Evolutionary conservation across 2,797 vertebrate genomes (phyloP), one percentile per base, ranked within the genome.

Genomic region (Tragelaphus oryx): DNA sequence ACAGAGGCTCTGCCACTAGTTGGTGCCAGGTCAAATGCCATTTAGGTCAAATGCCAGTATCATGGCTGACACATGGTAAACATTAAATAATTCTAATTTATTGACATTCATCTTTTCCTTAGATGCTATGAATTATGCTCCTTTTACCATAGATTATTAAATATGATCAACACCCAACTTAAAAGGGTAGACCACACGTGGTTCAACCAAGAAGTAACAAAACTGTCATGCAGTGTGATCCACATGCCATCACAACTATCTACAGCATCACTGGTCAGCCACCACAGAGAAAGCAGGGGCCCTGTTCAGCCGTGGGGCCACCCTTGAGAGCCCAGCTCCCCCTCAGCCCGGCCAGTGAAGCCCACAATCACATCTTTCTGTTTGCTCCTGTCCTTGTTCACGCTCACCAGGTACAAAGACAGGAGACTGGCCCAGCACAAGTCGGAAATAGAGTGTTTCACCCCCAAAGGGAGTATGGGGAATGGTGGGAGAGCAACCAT

Each of bases 381-480:
- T 99, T 99, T 98, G 98, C 98, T 99, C 98, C 98, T 98, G 98
- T 98, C 98, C 97, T 98, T 98, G 98, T 99, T 98, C 97, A 98
- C 98, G 98, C 98, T 98, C 97, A 98, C 98, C 98, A 99, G 98
- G 98, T 99, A 99, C 98, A 99, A 99, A 99, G 98, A 98, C 98
- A 98, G 98, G 98, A 98, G 98, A 96, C 97, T 99, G 98, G 98
- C 98, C 97, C 98, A 98, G 98, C 98, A 97, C 98, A 98, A 98
- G 98, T 99, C 98, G 98, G 98, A 99, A 98, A 98, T 98, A 99
- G 98, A 99, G 94, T 98, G 98, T 99, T 99, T 98, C 98, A 98
- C 98, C 98, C 98, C 98, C 98, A 99, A 99, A 98, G 98, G 98
- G 98, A 98, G 98, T 98, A 98, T 99, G 98, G 98, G 98, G 97